These are phyloP conservation scores for Xiphophorus hellerii DNA, from an alignment of 2,113 vertebrate species.

Conservation along the genomic window DNA sequence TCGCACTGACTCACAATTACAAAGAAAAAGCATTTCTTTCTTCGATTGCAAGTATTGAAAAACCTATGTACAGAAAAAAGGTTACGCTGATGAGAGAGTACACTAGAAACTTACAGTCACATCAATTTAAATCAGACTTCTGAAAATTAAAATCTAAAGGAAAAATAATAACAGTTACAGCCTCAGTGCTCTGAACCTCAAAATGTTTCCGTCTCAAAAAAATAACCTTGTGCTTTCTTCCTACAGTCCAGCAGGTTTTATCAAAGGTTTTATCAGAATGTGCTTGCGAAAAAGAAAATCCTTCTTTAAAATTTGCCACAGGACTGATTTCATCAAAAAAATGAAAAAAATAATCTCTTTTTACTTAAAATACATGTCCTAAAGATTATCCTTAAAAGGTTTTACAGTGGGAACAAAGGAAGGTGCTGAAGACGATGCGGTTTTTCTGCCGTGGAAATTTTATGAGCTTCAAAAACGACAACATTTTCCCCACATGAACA, in stretches of 20 bases:
- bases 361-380: slow-evolving; percentile 47
- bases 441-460: slow-evolving; percentile 23
- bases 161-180: slow-evolving; percentile 42
- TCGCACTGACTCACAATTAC: slow-evolving; percentile 77
- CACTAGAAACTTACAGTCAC: slow-evolving; percentile 71
- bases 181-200: slow-evolving; percentile 43
- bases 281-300: slow-evolving; percentile 38
- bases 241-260: slow-evolving; percentile 14
- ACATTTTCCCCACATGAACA: slow-evolving; percentile 22
- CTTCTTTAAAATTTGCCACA: slow-evolving; percentile 31
- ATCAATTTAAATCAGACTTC: slow-evolving; percentile 50
- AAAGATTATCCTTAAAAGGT: slow-evolving; percentile 50
- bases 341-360: not conserved
- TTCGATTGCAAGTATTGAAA: slow-evolving; percentile 75
- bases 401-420: slow-evolving; percentile 10
- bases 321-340: slow-evolving; percentile 21
- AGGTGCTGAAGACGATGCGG: slow-evolving; percentile 8
- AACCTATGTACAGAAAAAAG: slow-evolving; percentile 81
- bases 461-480: slow-evolving; percentile 17
- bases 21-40: slow-evolving; percentile 66
- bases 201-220: slow-evolving; percentile 55
- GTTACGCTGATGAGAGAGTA: slow-evolving; percentile 62
- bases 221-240: slow-evolving; percentile 33
- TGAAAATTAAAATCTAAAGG: slow-evolving; percentile 28
- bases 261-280: slow-evolving; percentile 30